phyloP scores from a whole-genome alignment of 2,113 vertebrate species.

The Embiotoca jacksoni region DNA sequence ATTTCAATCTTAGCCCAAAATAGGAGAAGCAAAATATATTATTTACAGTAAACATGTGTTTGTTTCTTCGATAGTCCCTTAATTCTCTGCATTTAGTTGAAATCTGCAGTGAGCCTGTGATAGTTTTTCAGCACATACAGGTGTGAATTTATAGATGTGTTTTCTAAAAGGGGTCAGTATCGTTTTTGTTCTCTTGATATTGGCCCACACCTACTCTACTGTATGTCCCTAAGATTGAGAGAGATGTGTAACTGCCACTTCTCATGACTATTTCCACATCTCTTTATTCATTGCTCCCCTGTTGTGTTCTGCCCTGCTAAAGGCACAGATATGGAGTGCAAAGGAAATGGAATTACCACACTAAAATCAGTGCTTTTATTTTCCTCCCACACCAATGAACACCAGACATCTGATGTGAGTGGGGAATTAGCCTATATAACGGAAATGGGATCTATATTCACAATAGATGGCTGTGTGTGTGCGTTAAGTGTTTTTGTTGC shows the following conservation, averaged over 20 bases:
- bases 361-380: slow-evolving; percentile 60
- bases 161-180: neutral
- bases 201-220: neutral
- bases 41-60: neutral
- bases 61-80: neutral
- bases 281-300: slow-evolving; percentile 45
- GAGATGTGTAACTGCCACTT: slow-evolving; percentile 36
- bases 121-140: neutral
- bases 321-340: slow-evolving; percentile 49
- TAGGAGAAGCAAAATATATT: too few species aligned
- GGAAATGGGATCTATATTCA: slow-evolving; percentile 48
- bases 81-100: neutral
- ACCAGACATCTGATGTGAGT: slow-evolving; percentile 61
- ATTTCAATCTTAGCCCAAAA: neutral
- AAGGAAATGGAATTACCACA: slow-evolving; percentile 61
- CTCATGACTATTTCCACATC: slow-evolving; percentile 35
- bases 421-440: slow-evolving; percentile 53
- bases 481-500: slow-evolving; percentile 20
- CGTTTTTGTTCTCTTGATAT: neutral
- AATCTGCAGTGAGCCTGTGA: neutral
- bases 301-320: slow-evolving; percentile 25
- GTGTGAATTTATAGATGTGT: neutral
- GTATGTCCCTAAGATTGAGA: neutral
- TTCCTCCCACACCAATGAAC: slow-evolving; percentile 46
- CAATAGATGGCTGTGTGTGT: slow-evolving; percentile 26